Evolutionary conservation across 1,140 invertebrate species (phyloP), one percentile per base, ranked within the genome.

Genomic region (Lucilia cuprina): DNA sequence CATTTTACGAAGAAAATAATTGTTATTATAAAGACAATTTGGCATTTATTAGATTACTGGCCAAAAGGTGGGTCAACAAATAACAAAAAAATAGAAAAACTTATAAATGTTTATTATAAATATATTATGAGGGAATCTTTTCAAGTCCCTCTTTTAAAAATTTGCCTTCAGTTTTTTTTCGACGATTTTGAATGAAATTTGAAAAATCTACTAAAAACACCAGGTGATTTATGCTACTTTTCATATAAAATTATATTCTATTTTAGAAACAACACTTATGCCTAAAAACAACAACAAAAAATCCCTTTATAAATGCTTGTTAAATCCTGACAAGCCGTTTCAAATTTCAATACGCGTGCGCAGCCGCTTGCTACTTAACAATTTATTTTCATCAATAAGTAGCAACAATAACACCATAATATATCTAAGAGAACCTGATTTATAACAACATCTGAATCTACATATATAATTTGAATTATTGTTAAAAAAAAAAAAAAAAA

Each of bases 381-480:
- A 78, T n/a, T 12, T 74, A 34, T 34, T 13, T 74, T 25, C n/a
- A 74, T 8, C 2, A 25, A 74, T n/a, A 17, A 74, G 12, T 25
- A 34, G 75, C 25, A 35, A 41, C 75, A 35, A 12, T 8, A 41
- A n/a, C 49, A 50, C 19, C 47, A 25, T 82, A n/a, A 50, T 13
- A 5, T 82, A 25, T 50, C 12, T 50, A 50, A 8, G 85, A 87
- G 84, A 35, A 47, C 41, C 74, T 47, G 75, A 41, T 87, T 74
- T 84, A 84, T 77, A 80, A 65, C 80, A 74, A 74, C 60, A 70
- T 21, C 60, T 70, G 60, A 70, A 70, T 21, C 60, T 21, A 70
- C 65, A 70, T 21, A 70, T 8, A 70, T 21, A 70, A 70, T 70
- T 70, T 55, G 13, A 55, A 55, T 55, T 55, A 87, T 85, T 34